These are phyloP conservation scores for Deilephila elpenor DNA, from an alignment of 2,888 invertebrate species.

Conservation along the genomic window DNA sequence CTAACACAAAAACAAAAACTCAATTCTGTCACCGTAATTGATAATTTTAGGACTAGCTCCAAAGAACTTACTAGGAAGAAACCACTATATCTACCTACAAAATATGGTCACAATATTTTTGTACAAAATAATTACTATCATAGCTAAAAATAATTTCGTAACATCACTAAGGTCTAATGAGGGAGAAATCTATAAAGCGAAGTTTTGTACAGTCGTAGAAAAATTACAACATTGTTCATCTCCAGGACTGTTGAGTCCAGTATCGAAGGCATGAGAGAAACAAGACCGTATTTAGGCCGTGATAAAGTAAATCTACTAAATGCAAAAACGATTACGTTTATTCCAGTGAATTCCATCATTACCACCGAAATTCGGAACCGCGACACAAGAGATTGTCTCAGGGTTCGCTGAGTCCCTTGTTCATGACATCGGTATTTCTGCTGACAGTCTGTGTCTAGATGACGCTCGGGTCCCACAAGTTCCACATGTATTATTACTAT, in stretches of 20 bases:
- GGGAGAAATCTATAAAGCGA: slow-evolving; percentile 59
- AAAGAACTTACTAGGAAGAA: slow-evolving; percentile 81
- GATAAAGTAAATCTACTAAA: slow-evolving; percentile 69
- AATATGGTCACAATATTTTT: slow-evolving; percentile 75
- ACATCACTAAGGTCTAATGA: slow-evolving; percentile 51
- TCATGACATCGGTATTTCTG: slow-evolving; percentile 82
- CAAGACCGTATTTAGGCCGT: slow-evolving; percentile 75
- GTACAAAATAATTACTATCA: slow-evolving; percentile 62
- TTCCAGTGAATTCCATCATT: slow-evolving; percentile 17
- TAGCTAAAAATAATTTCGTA: slow-evolving; percentile 54
- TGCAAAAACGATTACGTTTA: slow-evolving; percentile 54
- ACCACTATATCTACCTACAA: slow-evolving; percentile 71
- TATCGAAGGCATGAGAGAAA: slow-evolving; percentile 69
- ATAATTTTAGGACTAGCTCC: slow-evolving; percentile 81
- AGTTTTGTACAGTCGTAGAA: slow-evolving; percentile 71
- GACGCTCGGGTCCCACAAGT: slow-evolving; percentile 87
- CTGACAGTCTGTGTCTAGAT: slow-evolving; percentile 78
- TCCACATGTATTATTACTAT: slow-evolving; percentile 91
- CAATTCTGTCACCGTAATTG: slow-evolving; percentile 55
- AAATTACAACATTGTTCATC: slow-evolving; percentile 57
- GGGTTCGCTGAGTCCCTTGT: slow-evolving; percentile 48
- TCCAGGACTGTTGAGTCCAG: slow-evolving; percentile 47
- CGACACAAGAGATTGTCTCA: slow-evolving; percentile 59
- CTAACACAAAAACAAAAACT: slow-evolving; percentile 58
- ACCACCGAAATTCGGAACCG: slow-evolving; percentile 41